Percentiles rank a stretch among this genome's conserved stretches.
Conservation (phyloP, 2,888 invertebrate species). For the Chloroclystis v-ata region DNA sequence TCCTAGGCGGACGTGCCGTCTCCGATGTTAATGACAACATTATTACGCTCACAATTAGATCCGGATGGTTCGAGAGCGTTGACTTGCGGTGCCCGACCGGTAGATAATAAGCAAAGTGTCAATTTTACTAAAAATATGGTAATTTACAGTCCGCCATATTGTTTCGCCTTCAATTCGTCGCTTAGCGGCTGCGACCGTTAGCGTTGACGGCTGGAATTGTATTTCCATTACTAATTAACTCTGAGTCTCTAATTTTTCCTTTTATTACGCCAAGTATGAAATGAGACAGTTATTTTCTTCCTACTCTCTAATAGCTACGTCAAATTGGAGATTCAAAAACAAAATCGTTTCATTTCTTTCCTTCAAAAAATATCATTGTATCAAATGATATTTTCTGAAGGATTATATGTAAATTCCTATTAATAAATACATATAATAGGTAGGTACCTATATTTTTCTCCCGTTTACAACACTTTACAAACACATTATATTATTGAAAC, state of each 20-base stretch:
- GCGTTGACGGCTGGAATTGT: conserved; percentile 22
- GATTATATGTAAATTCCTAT: no score
- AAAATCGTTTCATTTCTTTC: background rate
- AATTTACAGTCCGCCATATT: conserved; percentile 60
- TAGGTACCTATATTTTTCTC: no score
- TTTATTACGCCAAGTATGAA: conserved; percentile 18
- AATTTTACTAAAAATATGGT: conserved; percentile 74
- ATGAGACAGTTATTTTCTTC: background rate
- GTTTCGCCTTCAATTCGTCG: conserved; percentile 38
- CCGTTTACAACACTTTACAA: no score
- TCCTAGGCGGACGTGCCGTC: conserved; percentile 77
- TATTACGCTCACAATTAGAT: conserved; percentile 63
- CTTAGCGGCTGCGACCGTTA: conserved; percentile 25
- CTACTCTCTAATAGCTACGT: background rate
- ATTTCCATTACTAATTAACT: conserved; percentile 27
- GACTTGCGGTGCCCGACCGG: conserved; percentile 69
- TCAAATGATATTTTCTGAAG: no score
- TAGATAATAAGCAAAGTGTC: conserved; percentile 67
- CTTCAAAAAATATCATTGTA: no score
- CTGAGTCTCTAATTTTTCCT: conserved; percentile 23
- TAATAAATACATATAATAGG: no score
- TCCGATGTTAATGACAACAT: conserved; percentile 71
- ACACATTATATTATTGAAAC: no score
- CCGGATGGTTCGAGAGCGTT: conserved; percentile 75
- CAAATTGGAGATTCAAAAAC: no score